phyloP scores from a whole-genome alignment of 2,113 vertebrate genomes.

The Candoia aspera region DNA sequence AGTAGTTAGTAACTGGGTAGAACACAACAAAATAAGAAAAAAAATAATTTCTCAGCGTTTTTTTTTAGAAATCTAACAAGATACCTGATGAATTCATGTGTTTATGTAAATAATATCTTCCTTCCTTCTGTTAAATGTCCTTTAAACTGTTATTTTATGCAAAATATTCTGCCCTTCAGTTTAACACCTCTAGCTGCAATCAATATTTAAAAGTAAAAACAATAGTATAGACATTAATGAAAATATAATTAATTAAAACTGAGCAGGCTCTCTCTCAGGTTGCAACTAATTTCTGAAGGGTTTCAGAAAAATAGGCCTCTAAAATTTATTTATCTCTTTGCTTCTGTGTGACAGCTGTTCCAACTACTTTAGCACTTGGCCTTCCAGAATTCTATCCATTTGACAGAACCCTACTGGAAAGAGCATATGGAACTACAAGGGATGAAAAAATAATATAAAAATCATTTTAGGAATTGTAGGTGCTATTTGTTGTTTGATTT shows the following conservation, averaged over 20 bases:
- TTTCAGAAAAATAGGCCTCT: not conserved
- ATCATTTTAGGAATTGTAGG: not conserved
- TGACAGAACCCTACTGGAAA: not conserved
- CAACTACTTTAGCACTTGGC: not conserved
- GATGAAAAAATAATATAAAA: not conserved
- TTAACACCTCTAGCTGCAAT: not conserved
- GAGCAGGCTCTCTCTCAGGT: not conserved
- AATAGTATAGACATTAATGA: not conserved
- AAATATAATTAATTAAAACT: not conserved
- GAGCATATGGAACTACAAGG: not conserved
- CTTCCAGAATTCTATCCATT: not conserved
- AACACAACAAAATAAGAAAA: not conserved
- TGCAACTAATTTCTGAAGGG: not conserved
- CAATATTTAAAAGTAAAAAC: not conserved
- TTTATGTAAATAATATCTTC: not conserved
- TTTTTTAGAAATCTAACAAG: not conserved
- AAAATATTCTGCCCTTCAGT: not conserved
- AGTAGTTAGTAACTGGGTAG: not conserved
- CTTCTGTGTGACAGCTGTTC: not conserved
- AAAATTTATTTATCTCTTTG: not conserved
- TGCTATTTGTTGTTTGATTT: not conserved
- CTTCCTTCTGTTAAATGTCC: not conserved
- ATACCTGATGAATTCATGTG: not conserved
- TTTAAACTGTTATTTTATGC: not conserved
- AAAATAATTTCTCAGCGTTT: not conserved